These are phyloP conservation scores for Nicator chloris DNA, from an alignment of 2,113 vertebrate species.

Conservation along the genomic window DNA sequence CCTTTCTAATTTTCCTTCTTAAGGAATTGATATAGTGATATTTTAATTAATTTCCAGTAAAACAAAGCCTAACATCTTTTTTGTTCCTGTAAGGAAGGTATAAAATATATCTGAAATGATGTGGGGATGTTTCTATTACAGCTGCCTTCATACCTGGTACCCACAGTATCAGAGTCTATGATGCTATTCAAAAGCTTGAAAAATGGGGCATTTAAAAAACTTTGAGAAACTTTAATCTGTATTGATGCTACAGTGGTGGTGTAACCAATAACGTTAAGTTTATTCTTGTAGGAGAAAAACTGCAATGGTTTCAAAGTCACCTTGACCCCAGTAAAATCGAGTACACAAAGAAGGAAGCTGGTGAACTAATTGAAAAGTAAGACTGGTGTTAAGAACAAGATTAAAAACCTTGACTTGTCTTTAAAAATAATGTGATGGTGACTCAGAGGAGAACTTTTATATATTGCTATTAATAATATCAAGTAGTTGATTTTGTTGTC, in stretches of 20 bases:
- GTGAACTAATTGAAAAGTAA: constrained; percentile 89
- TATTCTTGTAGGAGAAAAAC: constrained; percentile 86
- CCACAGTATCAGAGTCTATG: neutral
- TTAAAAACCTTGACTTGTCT: neutral
- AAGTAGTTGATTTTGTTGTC: neutral
- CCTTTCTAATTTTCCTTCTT: neutral
- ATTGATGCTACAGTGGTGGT: neutral
- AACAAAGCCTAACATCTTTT: rapidly evolving
- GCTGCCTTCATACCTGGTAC: neutral
- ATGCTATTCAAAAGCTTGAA: neutral
- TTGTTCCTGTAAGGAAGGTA: neutral
- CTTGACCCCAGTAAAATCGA: constrained; percentile 78
- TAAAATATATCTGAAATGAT: neutral
- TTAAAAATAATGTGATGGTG: neutral
- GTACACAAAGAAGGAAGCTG: constrained; percentile 87
- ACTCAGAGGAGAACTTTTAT: neutral
- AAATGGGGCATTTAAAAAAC: neutral
- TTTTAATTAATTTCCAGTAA: neutral
- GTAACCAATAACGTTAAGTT: neutral
- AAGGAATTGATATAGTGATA: neutral
- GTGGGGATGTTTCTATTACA: neutral
- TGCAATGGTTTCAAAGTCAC: constrained; percentile 91
- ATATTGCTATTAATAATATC: neutral
- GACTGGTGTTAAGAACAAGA: neutral
- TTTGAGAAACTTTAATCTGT: neutral